phyloP scores from a whole-genome alignment of 2,113 vertebrate species.

The Gymnogyps californianus region DNA sequence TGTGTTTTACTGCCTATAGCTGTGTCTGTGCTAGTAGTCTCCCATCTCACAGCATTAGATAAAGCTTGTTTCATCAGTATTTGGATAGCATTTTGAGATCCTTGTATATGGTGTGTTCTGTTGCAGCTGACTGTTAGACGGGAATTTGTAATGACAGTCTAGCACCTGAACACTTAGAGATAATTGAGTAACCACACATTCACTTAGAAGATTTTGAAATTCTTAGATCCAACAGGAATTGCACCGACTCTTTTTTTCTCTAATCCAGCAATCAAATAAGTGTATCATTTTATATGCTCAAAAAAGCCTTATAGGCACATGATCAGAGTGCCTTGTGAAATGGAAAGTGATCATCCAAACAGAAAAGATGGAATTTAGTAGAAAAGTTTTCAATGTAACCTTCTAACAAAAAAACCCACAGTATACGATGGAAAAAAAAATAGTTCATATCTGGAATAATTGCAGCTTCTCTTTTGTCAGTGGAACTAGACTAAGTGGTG shows the following conservation, averaged over 20 bases:
- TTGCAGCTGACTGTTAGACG: neutral
- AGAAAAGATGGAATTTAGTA: neutral
- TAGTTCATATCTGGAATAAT: neutral
- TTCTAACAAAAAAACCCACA: neutral
- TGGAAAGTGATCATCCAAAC: neutral
- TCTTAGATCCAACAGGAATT: neutral
- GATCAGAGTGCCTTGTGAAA: neutral
- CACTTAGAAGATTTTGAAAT: neutral
- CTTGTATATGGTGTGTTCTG: neutral
- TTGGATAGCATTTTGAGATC: neutral
- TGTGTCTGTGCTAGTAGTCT: neutral
- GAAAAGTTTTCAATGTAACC: neutral
- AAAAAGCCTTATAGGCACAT: neutral
- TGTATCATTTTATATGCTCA: neutral
- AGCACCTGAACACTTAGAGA: neutral
- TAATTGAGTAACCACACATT: neutral
- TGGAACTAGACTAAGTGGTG: neutral
- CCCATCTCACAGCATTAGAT: neutral
- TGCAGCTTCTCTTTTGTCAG: neutral
- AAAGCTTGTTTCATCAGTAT: neutral
- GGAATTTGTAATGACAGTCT: neutral
- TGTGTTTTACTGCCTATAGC: neutral
- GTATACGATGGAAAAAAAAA: fast-evolving
- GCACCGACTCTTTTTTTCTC: neutral
- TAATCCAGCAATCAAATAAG: neutral